Percentiles rank a stretch among this genome's conserved stretches.
phyloP scores from a whole-genome alignment of 2,888 invertebrate species.

The Cheilosia pagana region DNA sequence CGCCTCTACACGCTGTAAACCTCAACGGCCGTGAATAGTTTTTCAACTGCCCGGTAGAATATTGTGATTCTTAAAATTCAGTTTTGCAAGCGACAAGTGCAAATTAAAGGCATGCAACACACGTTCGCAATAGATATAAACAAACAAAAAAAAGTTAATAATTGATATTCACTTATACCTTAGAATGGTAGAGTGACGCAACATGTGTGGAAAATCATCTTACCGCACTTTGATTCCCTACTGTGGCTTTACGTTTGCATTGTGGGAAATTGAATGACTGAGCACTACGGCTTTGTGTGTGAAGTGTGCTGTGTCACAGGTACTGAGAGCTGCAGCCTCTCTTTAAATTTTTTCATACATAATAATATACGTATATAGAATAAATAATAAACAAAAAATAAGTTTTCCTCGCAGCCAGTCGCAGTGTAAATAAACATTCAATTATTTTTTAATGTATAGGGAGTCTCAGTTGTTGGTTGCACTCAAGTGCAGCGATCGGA shows the following conservation, averaged over 20 bases:
- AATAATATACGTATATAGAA: no score
- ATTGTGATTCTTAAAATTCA: neutral
- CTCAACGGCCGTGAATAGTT: conserved; percentile 17
- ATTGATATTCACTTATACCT: conserved; percentile 47
- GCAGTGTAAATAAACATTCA: no score
- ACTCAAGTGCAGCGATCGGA: conserved; percentile 36
- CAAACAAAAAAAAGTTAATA: conserved; percentile 15
- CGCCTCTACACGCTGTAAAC: neutral
- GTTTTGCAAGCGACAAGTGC: conserved; percentile 1
- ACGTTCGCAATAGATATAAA: conserved; percentile 10
- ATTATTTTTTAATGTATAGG: no score
- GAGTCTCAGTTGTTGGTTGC: conserved; percentile 5
- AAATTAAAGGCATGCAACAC: conserved; percentile 21
- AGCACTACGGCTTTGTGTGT: neutral
- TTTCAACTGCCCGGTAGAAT: conserved; percentile 19
- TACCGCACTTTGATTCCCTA: conserved; percentile 21
- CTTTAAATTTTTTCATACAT: neutral
- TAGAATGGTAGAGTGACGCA: conserved; percentile 27
- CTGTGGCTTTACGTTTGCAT: conserved; percentile 7
- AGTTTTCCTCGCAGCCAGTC: no score
- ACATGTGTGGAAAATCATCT: conserved; percentile 26
- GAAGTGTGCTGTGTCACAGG: neutral
- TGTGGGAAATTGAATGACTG: conserved; percentile 25
- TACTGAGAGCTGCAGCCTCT: neutral
- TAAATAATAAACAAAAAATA: no score